A percentile compares a stretch with the other conserved stretches of the same genome.
These are phyloP conservation scores for Thelaira solivaga DNA, from an alignment of 2,888 invertebrate genomes.

Conservation along the genomic window DNA sequence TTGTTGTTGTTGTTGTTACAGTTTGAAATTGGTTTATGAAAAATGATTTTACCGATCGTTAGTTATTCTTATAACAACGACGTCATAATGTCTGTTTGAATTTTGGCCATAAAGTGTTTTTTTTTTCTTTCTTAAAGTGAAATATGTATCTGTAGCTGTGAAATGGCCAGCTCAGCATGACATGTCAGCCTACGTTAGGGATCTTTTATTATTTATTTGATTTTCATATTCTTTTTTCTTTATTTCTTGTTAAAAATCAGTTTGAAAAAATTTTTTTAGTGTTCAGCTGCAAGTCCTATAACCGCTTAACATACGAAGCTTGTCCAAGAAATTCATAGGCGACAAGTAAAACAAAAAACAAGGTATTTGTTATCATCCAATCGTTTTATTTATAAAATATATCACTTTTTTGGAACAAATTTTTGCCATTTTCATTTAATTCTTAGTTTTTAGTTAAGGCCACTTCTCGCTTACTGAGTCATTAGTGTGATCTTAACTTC, in stretches of 20 bases:
- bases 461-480: too few relatives aligned
- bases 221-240: conserved; percentile 29
- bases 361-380: too few relatives aligned
- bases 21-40: conserved; percentile 56
- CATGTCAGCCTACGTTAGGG: conserved; percentile 61
- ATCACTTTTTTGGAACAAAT: too few relatives aligned
- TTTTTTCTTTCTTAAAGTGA: not conserved
- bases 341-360: not conserved
- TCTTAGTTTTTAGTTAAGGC: too few relatives aligned
- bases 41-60: conserved; percentile 54
- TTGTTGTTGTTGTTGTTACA: conserved; percentile 17
- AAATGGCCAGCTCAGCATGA: conserved; percentile 57
- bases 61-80: conserved; percentile 43
- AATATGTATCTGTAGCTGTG: conserved; percentile 16
- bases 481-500: too few relatives aligned
- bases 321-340: not conserved
- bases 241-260: conserved; percentile 48
- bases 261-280: conserved; percentile 49
- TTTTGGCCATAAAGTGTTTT: conserved; percentile 49
- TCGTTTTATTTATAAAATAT: too few relatives aligned
- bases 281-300: conserved; percentile 2
- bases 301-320: not conserved
- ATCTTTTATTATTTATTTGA: conserved; percentile 58
- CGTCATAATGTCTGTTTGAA: conserved; percentile 61
- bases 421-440: too few relatives aligned